Conservation (phyloP, 2,113 vertebrate genomes). For the Calidris pugnax region DNA sequence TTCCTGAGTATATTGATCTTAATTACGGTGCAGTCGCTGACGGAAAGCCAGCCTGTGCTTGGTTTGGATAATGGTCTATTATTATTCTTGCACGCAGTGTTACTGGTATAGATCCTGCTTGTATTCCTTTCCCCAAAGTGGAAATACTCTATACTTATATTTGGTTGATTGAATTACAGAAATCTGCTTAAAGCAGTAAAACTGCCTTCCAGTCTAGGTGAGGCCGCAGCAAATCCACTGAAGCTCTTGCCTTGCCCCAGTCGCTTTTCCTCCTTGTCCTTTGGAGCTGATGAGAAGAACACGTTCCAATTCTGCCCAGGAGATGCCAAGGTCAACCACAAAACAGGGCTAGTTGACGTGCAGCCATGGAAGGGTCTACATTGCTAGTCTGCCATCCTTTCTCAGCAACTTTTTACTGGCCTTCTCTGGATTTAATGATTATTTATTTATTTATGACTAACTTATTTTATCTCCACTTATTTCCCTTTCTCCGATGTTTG, state of each 20-base stretch:
- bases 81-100: background rate
- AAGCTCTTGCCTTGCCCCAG: background rate
- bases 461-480: background rate
- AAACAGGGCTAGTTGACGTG: background rate
- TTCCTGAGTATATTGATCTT: background rate
- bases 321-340: background rate
- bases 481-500: background rate
- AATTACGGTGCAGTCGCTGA: background rate
- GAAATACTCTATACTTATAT: background rate
- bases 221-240: background rate
- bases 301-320: background rate
- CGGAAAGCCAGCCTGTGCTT: background rate
- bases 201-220: background rate
- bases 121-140: background rate
- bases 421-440: background rate
- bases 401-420: background rate
- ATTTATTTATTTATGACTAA: no score
- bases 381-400: background rate
- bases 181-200: background rate
- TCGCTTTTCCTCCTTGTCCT: background rate
- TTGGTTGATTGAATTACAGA: background rate
- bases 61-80: background rate
- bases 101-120: background rate
- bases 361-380: background rate
- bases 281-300: background rate